Evolutionary conservation across 2,888 invertebrate species (phyloP).

Genomic region (Nymphalis c-album): DNA sequence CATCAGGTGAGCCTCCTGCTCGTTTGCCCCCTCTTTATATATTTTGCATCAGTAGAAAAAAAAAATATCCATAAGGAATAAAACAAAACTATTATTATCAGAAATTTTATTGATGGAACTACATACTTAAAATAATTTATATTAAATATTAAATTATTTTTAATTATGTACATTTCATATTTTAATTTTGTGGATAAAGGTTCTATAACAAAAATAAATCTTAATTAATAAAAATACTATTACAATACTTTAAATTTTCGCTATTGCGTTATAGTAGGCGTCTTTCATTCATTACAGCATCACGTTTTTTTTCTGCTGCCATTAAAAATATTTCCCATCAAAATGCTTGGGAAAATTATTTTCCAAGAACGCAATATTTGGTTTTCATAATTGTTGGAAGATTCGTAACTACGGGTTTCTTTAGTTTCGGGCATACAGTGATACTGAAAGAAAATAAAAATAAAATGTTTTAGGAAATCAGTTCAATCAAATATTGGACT

Average conservation of each 20-base stretch:
- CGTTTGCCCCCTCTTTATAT: too few species aligned
- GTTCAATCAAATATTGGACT: not conserved
- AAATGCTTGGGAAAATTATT: not conserved
- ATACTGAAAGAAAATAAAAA: conserved; percentile 76
- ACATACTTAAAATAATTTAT: not conserved
- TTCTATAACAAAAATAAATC: conserved; percentile 10
- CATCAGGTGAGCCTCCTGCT: too few species aligned
- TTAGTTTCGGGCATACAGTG: conserved; percentile 85
- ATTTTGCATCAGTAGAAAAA: too few species aligned
- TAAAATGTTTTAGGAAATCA: not conserved
- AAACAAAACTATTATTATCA: not conserved
- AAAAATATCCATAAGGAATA: too few species aligned
- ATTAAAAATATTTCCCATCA: not conserved
- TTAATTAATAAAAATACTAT: conserved; percentile 53
- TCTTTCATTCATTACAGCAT: conserved; percentile 1
- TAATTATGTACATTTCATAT: not conserved
- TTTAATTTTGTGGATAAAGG: not conserved
- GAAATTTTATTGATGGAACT: not conserved
- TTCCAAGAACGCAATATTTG: conserved; percentile 57
- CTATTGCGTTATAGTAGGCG: conserved; percentile 11
- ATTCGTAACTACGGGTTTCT: conserved; percentile 85
- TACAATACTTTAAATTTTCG: conserved; percentile 54
- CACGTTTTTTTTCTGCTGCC: not conserved
- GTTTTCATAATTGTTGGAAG: conserved; percentile 77
- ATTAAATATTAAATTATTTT: conserved; percentile 2